Percentiles rank a stretch among this genome's conserved stretches.
These are phyloP conservation scores for Dermolepida albohirtum DNA, from an alignment of 2,888 invertebrate species.

Conservation along the genomic window DNA sequence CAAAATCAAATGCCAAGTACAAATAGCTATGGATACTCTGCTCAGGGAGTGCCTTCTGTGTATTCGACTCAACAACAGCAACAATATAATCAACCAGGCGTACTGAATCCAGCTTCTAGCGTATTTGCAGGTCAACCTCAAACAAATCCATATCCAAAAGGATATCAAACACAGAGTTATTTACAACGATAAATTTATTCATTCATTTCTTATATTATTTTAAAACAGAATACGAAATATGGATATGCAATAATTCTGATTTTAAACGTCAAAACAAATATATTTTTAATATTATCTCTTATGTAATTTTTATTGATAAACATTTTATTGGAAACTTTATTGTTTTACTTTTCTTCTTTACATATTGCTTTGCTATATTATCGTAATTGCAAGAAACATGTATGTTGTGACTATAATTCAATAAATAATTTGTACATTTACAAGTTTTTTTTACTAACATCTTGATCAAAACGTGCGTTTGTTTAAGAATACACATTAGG, in stretches of 20 bases:
- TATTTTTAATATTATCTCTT: slow-evolving; percentile 29
- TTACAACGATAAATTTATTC: slow-evolving; percentile 55
- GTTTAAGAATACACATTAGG: too few species aligned
- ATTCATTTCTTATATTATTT: slow-evolving; percentile 1
- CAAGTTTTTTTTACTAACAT: too few species aligned
- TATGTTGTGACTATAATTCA: too few species aligned
- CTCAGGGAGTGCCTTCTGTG: slow-evolving; percentile 53
- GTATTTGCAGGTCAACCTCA: slow-evolving; percentile 51
- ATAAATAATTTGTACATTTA: too few species aligned
- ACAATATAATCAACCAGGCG: slow-evolving; percentile 44
- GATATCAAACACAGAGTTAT: slow-evolving; percentile 59
- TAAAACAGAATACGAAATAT: background rate
- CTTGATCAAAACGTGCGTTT: too few species aligned
- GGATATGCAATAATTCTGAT: slow-evolving; percentile 20
- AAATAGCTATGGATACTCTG: slow-evolving; percentile 57
- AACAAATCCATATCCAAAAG: slow-evolving; percentile 62
- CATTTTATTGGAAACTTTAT: slow-evolving; percentile 18
- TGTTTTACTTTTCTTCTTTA: background rate
- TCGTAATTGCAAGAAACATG: background rate
- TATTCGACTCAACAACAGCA: slow-evolving; percentile 56
- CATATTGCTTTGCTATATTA: too few species aligned
- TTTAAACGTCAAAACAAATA: slow-evolving; percentile 18
- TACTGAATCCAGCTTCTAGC: slow-evolving; percentile 47
- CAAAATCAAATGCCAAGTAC: slow-evolving; percentile 58
- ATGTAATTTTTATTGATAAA: slow-evolving; percentile 33